Conservation (phyloP, 2,888 invertebrate species). For the Microplitis manilae region DNA sequence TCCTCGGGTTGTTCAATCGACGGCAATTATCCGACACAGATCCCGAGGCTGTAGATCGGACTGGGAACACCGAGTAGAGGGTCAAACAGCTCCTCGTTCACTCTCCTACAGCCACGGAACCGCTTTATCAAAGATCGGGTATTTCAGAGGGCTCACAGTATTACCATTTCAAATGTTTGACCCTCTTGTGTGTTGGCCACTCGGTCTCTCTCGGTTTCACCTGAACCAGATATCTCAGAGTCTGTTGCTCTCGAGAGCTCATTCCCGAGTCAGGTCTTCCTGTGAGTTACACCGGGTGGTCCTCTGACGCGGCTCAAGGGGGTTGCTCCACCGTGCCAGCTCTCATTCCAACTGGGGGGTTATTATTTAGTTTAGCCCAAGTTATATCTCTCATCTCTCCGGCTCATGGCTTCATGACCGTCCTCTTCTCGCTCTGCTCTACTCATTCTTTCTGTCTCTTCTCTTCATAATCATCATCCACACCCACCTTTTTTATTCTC, state of each 20-base stretch:
- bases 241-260: neutral
- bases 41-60: conserved; percentile 14
- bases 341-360: conserved; percentile 58
- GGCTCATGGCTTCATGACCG: conserved; percentile 58
- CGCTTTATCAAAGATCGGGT: conserved; percentile 61
- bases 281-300: conserved; percentile 67
- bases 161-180: conserved; percentile 68
- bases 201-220: conserved; percentile 51
- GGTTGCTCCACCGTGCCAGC: neutral
- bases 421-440: conserved; percentile 66
- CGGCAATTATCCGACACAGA: conserved; percentile 37
- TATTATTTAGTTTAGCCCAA: conserved; percentile 69
- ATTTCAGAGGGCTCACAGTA: conserved; percentile 49
- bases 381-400: conserved; percentile 66
- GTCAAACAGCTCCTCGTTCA: conserved; percentile 33
- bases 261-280: neutral
- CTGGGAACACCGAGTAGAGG: conserved; percentile 36
- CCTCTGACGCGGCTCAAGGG: conserved; percentile 60
- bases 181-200: conserved; percentile 59
- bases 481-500: neutral
- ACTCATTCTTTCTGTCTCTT: conserved; percentile 53
- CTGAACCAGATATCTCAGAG: conserved; percentile 49
- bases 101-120: conserved; percentile 57
- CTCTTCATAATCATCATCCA: neutral
- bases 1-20: conserved; percentile 31